phyloP scores from a whole-genome alignment of 1,140 invertebrate genomes.

The Eriocheir sinensis region DNA sequence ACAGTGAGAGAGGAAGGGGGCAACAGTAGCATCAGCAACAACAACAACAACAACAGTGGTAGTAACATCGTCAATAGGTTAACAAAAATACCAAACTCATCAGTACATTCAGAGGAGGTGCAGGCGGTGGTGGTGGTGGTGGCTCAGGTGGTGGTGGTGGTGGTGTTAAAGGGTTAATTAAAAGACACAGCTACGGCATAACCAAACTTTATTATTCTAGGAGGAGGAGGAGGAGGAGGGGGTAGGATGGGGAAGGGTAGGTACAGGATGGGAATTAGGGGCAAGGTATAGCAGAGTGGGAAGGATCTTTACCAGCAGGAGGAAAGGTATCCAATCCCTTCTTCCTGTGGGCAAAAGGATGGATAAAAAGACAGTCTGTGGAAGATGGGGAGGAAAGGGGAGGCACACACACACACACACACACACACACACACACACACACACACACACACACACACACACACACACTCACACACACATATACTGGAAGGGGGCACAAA shows the following conservation, averaged over 20 bases:
- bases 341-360: neutral
- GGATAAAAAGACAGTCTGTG: too few species aligned
- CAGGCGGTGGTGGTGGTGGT: neutral
- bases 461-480: conserved; percentile 36
- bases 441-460: conserved; percentile 19
- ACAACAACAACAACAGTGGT: neutral
- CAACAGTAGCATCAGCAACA: neutral
- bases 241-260: neutral
- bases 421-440: conserved; percentile 40
- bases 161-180: neutral
- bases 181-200: conserved; percentile 15
- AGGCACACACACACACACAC: neutral
- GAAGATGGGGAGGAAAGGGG: neutral
- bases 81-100: neutral
- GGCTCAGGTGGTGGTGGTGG: neutral
- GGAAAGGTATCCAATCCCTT: neutral
- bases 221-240: neutral
- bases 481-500: neutral
- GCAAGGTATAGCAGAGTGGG: too few species aligned
- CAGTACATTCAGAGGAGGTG: neutral
- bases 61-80: neutral
- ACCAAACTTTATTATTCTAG: neutral
- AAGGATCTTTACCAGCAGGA: neutral
- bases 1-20: neutral
- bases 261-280: neutral